phyloP scores from a whole-genome alignment of 2,797 vertebrate species.

The Chelidonichthys spinosus region DNA sequence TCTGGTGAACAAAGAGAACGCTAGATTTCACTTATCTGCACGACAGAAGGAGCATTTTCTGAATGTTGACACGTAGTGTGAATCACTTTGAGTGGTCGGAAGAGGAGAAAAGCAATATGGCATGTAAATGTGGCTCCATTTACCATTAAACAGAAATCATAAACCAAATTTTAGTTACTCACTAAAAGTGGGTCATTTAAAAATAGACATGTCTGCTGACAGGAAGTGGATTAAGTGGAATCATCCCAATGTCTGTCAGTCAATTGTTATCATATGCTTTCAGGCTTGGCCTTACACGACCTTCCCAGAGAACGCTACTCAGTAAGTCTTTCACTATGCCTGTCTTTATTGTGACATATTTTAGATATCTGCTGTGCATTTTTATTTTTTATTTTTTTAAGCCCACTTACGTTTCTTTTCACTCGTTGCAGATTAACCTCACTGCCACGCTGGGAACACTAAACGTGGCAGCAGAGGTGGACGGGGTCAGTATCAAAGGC shows the following conservation, averaged over 20 bases:
- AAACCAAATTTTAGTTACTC: background rate
- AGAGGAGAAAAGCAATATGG: too few relatives aligned
- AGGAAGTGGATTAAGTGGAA: slow-evolving; percentile 3
- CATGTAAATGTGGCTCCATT: too few relatives aligned
- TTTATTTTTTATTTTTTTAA: too few relatives aligned
- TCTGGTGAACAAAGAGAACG: background rate
- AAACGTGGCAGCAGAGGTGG: slow-evolving; percentile 90
- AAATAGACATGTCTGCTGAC: background rate
- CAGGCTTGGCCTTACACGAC: slow-evolving; percentile 85
- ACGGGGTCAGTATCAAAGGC: slow-evolving; percentile 86
- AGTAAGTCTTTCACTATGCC: slow-evolving; percentile 67
- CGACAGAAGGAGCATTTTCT: background rate
- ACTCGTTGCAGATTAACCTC: slow-evolving; percentile 85
- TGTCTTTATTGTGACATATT: background rate
- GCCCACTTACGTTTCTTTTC: background rate
- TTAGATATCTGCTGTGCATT: background rate
- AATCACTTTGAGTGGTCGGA: too few relatives aligned
- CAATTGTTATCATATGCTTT: slow-evolving; percentile 41
- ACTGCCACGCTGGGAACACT: slow-evolving; percentile 88
- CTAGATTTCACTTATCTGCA: background rate
- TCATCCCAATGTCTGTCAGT: background rate
- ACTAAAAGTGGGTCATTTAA: background rate
- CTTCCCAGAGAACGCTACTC: slow-evolving; percentile 78
- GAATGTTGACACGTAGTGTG: too few relatives aligned
- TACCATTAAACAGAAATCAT: background rate